Base-by-base conservation (phyloP, 2,888 invertebrate species). In the Stenichneumon culpator region DNA sequence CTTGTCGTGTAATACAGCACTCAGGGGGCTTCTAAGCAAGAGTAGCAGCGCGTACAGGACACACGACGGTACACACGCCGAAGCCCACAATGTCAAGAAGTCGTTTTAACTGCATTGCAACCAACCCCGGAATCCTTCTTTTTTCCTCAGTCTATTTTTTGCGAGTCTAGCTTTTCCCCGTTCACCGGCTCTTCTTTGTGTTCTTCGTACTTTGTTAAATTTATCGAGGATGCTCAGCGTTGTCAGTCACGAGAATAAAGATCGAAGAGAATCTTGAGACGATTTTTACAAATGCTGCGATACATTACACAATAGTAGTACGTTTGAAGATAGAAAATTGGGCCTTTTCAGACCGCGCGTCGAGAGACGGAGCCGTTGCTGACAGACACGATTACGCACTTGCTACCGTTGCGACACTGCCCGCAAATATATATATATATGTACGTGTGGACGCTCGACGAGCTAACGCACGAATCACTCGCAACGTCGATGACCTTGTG, bases 401-500 rank as follows among this genome's bases (percentile, higher is more conserved):
- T 50, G 70, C 32, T 28, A 52, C 67, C 69, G 52, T 84, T 84
- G 84, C 79, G 74, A 84, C 68, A 84, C 78, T 82, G 44, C 63
- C 54, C 57, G 32, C 4, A 39, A 63, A 70, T 52, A 69, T 44
- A 32, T 32, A 32, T 32, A 32, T 32, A 32, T 32, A 32, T 32
- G 6, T 32, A 75, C 47, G n/a, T 63, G 75, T 54, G 36, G 32
- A 19, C 63, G 36, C 70, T 54, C 54, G 77, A 32, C 25, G 57
- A 28, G 63, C 60, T 22, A 36, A 67, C 52, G 67, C 74, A 75
- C 50, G 52, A 47, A 63, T 83, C 81, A 87, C 82, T 86, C 74
- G 82, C 72, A 82, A 84, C 87, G 87, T 80, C 72, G 88, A 80
- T 89, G 90, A 91, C 92, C 92, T 92, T 92, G 91, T 92, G 90